Base-by-base conservation (phyloP, 2,113 vertebrate genomes). In the Jaculus jaculus region DNA sequence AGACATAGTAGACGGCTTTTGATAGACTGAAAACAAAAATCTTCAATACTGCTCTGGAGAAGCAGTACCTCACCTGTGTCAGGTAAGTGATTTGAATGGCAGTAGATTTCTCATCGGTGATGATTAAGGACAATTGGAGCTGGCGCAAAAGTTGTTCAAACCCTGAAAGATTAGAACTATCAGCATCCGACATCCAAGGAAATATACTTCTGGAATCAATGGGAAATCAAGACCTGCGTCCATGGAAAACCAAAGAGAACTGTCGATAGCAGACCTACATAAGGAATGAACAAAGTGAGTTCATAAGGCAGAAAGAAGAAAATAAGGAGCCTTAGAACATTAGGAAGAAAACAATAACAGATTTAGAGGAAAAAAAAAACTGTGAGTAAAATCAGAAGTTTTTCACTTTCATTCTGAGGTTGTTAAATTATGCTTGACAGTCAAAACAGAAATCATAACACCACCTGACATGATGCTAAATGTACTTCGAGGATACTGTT, bases 381-480 rank as follows among this genome's bases (percentile, higher is more conserved):
- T 15, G 4, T 42, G 20, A 32, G 15, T 61, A 80, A 84, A 87
- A 84, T 10, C 8, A 42, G 75, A 1, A 34, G 15, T 71, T 26
- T 68, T 71, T 47, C 16, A n/a, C 60, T 39, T 77, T 60, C 65
- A 65, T 77, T 32, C 84, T 92, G 58, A 54, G 8, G 61, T 84
- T 93, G 81, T 47, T 74, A 88, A 87, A 78, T 65, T 60, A 63
- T 51, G 17, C 34, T 93, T 72, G 17, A 92, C 23, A 28, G 20
- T 60, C 58, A 21, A 51, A 84, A 42, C 61, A 92, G 81, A 96
- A 93, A n/a, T n/a, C 74, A 21, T 84, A 69, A 65, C 8, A 73
- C 8, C 82, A 3, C 21, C 65, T 78, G 0, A 54, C 66, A 4
- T 91, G 23, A 54, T 83, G 65, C 26, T 83, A 86, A 94, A 66